Percentiles rank a stretch among this genome's conserved stretches.
Evolutionary conservation across 2,888 invertebrate genomes (phyloP).

Genomic region (Dromius quadrimaculatus): DNA sequence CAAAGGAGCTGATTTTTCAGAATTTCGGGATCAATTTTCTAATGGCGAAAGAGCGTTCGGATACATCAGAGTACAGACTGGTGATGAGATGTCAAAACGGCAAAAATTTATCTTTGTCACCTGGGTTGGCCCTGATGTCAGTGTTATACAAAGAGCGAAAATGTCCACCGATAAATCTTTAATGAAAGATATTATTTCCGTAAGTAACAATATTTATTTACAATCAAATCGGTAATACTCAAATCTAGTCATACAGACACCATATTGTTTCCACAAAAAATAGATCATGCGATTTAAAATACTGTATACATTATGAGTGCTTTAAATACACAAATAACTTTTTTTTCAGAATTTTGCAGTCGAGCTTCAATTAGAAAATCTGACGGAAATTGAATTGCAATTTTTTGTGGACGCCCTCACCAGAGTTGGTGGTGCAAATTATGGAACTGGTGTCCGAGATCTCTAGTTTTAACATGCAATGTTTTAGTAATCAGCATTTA

Average conservation of each 20-base stretch:
- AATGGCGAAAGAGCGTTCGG: conserved; percentile 83
- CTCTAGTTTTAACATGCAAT: conserved; percentile 64
- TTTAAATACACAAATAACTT: no score
- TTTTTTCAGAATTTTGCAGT: conserved; percentile 80
- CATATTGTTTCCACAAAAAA: no score
- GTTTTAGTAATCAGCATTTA: conserved; percentile 22
- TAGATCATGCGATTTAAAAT: no score
- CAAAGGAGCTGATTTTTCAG: conserved; percentile 77
- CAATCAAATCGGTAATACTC: no score
- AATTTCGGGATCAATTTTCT: conserved; percentile 76
- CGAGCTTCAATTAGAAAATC: conserved; percentile 78
- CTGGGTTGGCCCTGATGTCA: conserved; percentile 82
- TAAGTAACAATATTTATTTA: no score
- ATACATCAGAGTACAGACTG: conserved; percentile 81
- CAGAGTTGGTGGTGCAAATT: conserved; percentile 84
- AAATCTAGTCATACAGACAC: no score
- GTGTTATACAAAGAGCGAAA: conserved; percentile 83
- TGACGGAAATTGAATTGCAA: conserved; percentile 77
- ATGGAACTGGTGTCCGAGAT: conserved; percentile 81
- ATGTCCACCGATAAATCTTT: conserved; percentile 86
- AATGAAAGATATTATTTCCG: conserved; percentile 81
- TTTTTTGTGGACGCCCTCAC: conserved; percentile 77
- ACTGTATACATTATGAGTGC: no score
- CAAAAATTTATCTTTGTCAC: conserved; percentile 84
- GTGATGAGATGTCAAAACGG: conserved; percentile 86